phyloP scores from a whole-genome alignment of 30 jellyfish, hydroid and myxozoan genomes.

The Pelagia noctiluca region DNA sequence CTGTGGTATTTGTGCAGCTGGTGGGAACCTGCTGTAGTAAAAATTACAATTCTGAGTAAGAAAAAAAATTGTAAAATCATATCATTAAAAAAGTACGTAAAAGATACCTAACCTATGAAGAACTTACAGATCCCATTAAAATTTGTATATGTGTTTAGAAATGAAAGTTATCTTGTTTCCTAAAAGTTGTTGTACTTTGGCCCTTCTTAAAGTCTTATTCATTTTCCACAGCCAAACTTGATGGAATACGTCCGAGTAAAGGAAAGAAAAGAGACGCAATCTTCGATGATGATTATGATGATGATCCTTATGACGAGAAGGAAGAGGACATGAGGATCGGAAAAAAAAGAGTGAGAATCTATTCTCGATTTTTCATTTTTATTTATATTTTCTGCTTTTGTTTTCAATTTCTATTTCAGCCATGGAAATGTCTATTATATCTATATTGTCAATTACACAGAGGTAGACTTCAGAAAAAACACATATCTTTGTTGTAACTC shows the following conservation, averaged over 20 bases:
- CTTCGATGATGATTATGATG: constrained; percentile 84
- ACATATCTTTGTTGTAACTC: too few species aligned
- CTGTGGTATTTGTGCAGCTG: background rate
- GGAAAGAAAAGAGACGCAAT: constrained; percentile 47
- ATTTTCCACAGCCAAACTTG: constrained; percentile 86
- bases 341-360: constrained; percentile 80
- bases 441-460: too few species aligned
- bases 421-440: too few species aligned
- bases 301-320: constrained; percentile 97
- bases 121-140: too few species aligned
- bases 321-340: constrained; percentile 98
- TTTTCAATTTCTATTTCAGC: too few species aligned
- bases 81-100: too few species aligned
- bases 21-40: background rate
- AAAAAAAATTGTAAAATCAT: background rate
- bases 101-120: too few species aligned
- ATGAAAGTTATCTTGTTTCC: background rate
- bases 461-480: too few species aligned
- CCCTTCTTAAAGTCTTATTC: background rate
- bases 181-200: background rate
- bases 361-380: background rate
- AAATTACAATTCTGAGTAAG: background rate
- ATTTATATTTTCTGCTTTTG: too few species aligned
- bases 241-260: constrained; percentile 74
- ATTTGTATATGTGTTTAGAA: background rate